phyloP scores from a whole-genome alignment of 2,113 vertebrate genomes.

The Neotragus moschatus region DNA sequence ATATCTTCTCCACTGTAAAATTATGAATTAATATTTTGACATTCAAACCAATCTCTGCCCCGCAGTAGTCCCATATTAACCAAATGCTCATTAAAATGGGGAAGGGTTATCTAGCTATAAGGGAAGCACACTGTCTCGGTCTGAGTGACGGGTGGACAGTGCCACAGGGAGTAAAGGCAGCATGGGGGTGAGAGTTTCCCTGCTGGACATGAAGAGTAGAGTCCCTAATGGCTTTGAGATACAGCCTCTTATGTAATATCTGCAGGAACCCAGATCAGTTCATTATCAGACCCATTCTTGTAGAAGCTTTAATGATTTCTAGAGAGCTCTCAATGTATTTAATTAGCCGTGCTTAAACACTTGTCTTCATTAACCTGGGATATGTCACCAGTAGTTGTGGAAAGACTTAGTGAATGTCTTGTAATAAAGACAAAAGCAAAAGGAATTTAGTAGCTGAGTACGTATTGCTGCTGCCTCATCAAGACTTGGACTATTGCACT shows the following conservation, averaged over 20 bases:
- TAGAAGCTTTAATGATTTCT: neutral
- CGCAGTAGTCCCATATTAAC: neutral
- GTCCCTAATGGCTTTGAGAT: neutral
- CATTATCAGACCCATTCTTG: neutral
- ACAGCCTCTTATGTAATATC: neutral
- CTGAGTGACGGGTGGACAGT: neutral
- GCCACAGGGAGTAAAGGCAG: neutral
- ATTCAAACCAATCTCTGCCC: neutral
- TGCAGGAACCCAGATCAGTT: neutral
- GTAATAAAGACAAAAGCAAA: neutral
- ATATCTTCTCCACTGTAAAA: neutral
- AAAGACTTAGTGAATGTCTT: neutral
- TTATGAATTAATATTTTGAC: neutral
- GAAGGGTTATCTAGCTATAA: accelerated
- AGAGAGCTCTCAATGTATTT: neutral
- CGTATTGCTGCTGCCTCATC: neutral
- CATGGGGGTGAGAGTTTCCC: neutral
- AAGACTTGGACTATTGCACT: neutral
- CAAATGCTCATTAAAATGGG: neutral
- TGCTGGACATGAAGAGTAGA: neutral
- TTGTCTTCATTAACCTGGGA: neutral
- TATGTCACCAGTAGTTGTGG: neutral
- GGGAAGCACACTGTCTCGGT: neutral
- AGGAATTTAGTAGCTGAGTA: neutral
- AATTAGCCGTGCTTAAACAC: neutral